Conservation (phyloP, 2,797 vertebrate genomes). For the Cossypha polioptera region DNA sequence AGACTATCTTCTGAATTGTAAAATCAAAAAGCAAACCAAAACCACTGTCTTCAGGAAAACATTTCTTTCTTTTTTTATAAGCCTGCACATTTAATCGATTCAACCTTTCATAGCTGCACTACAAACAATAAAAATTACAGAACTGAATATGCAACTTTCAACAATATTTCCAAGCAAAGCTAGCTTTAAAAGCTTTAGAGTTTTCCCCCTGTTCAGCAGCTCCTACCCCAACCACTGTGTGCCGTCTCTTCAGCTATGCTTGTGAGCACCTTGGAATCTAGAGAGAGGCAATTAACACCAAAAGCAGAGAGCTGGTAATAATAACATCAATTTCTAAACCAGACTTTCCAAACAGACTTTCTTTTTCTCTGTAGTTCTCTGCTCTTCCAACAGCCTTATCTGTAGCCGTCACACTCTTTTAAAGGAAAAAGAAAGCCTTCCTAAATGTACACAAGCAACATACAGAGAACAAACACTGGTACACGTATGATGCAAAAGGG, state of each 20-base stretch:
- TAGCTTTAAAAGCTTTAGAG: background rate
- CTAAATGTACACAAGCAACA: background rate
- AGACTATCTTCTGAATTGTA: background rate
- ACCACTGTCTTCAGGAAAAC: background rate
- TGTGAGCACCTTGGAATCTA: background rate
- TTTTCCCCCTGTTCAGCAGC: background rate
- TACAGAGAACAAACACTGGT: background rate
- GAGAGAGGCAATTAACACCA: background rate
- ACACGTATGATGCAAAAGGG: rapidly evolving
- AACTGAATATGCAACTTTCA: background rate
- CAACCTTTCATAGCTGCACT: background rate
- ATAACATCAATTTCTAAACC: background rate
- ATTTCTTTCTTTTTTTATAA: background rate
- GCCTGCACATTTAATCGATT: background rate
- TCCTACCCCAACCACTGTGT: background rate
- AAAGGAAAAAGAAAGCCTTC: background rate
- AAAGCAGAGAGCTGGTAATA: background rate
- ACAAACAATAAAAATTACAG: background rate
- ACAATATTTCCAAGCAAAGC: background rate
- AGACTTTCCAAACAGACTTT: rapidly evolving
- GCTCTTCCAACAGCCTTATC: background rate
- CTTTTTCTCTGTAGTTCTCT: background rate
- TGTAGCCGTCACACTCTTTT: background rate
- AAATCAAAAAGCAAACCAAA: background rate
- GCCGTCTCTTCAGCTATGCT: background rate